Evolutionary conservation across 2,113 vertebrate genomes (phyloP), one percentile per base, ranked within the genome.

Genomic region (Aphyosemion australe): DNA sequence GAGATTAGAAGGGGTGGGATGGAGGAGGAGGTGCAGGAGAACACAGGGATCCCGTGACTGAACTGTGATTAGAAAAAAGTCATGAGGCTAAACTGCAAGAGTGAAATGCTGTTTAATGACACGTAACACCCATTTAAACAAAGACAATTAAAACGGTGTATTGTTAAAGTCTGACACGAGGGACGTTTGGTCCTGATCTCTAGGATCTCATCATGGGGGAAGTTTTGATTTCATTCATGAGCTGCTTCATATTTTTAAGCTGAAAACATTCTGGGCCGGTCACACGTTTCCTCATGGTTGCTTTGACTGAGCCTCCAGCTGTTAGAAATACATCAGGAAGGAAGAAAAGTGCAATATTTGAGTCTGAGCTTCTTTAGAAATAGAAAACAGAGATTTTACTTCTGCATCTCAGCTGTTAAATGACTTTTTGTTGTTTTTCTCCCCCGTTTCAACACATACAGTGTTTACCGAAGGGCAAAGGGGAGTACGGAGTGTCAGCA

Each of bases 31-130:
- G 48, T 45, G 57, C 47, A 58, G 49, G 20, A 13, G 59, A 32
- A 49, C 46, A 61, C 58, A 69, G 72, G 39, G 51, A 76, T 83
- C 89, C 62, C 72, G 76, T 88, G 88, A 87, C 84, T 61, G 8
- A 46, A 74, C 69, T 54, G 77, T 86, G 87, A 86, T 87, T 80
- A 68, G 39, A 76, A 54, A 59, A 78, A 48, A 86, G 80, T 90
- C 88, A 90, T 87, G 88, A 15, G 84, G 78, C 48, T 70, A 39
- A 76, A 61, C 45, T 52, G 34, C 52, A 70, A 10, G 55, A 55
- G 62, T 59, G 51, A 78, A 78, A 68, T 42, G 77, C 64, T 60
- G 53, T 69, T 48, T 8, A 50, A 51, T 4, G 31, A 2, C 6
- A 54, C 42, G 52, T 52, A 65, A 58, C 26, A 50, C 56, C 52